Conservation (phyloP, 2,888 invertebrate species). For the Diachrysia chrysitis region DNA sequence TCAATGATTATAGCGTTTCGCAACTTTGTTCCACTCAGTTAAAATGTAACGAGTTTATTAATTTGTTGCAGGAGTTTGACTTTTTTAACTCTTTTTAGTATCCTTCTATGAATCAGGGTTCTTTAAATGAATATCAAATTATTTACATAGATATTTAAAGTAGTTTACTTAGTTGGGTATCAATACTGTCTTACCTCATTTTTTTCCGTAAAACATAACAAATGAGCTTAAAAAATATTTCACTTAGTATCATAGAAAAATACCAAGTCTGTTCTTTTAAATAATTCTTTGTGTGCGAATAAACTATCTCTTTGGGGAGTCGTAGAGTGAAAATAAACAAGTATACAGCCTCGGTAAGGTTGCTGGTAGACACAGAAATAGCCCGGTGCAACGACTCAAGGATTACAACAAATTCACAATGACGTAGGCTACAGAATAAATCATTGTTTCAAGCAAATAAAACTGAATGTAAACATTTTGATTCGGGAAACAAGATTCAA, state of each 20-base stretch:
- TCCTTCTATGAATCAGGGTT: not conserved
- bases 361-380: slow-evolving; percentile 44
- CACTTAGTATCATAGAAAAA: slow-evolving; percentile 2
- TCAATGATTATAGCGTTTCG: slow-evolving; percentile 29
- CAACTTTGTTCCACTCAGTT: slow-evolving; percentile 37
- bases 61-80: slow-evolving; percentile 24
- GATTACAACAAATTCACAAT: slow-evolving; percentile 48
- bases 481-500: slow-evolving; percentile 38
- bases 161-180: too few relatives aligned
- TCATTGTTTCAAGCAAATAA: slow-evolving; percentile 43
- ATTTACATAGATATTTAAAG: too few relatives aligned
- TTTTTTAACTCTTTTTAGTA: too few relatives aligned
- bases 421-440: slow-evolving; percentile 37
- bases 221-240: slow-evolving; percentile 17
- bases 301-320: slow-evolving; percentile 22
- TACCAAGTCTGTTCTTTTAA: slow-evolving; percentile 24
- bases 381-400: slow-evolving; percentile 33
- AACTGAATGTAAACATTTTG: slow-evolving; percentile 47
- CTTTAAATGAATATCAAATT: too few relatives aligned
- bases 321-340: slow-evolving; percentile 38
- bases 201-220: not conserved
- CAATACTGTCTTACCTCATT: too few relatives aligned
- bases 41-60: slow-evolving; percentile 45
- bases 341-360: slow-evolving; percentile 32
- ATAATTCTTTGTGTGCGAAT: slow-evolving; percentile 33